Conservation (phyloP, 2,797 vertebrate genomes). For the Gymnoscopelus microlampas region DNA sequence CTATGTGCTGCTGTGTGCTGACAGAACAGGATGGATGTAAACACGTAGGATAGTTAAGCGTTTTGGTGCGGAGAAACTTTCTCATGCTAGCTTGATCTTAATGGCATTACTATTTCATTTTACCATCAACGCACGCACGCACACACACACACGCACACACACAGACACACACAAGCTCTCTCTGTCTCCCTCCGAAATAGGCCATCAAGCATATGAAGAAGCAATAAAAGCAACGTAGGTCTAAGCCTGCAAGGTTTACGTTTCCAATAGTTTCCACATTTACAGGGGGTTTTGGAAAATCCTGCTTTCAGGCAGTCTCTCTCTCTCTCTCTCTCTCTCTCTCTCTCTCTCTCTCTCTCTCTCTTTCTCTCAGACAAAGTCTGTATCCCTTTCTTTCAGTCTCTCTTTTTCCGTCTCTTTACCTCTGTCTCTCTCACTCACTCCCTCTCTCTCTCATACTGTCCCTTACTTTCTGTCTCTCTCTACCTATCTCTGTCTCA, state of each 20-base stretch:
- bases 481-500: too few species aligned
- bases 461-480: neutral
- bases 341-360: slow-evolving; percentile 13
- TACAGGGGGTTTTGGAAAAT: slow-evolving; percentile 40
- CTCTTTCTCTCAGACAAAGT: neutral
- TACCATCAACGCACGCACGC: neutral
- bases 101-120: neutral
- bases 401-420: neutral
- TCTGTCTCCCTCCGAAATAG: neutral
- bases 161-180: neutral
- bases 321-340: slow-evolving; percentile 22
- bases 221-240: neutral
- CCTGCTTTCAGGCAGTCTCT: slow-evolving; percentile 22
- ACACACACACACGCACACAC: neutral
- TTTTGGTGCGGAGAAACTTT: slow-evolving; percentile 20
- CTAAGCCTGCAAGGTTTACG: slow-evolving; percentile 22
- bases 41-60: slow-evolving; percentile 6
- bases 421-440: neutral
- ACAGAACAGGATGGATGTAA: neutral
- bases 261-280: slow-evolving; percentile 27
- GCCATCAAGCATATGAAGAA: neutral
- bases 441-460: neutral
- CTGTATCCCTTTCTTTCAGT: too few species aligned
- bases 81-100: slow-evolving; percentile 17
- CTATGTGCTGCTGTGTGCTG: slow-evolving; percentile 11